Evolutionary conservation across 2,888 invertebrate species (phyloP).

Genomic region (Gasteruption jaculator): DNA sequence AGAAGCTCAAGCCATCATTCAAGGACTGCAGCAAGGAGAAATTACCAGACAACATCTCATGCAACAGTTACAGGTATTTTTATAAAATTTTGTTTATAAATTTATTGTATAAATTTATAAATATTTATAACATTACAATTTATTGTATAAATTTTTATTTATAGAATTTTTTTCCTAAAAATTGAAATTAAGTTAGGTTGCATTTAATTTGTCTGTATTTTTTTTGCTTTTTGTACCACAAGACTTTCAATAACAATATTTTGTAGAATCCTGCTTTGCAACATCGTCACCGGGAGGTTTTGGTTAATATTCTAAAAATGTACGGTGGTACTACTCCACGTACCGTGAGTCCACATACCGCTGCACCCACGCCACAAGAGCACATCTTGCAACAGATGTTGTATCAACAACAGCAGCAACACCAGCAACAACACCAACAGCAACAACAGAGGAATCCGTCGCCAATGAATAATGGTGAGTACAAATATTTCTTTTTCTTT

Average conservation of each 20-base stretch:
- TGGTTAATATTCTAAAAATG: conserved; percentile 64
- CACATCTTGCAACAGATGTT: conserved; percentile 52
- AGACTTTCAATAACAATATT: conserved; percentile 8
- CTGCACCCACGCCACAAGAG: conserved; percentile 46
- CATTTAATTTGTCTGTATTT: too few species aligned
- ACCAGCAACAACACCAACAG: conserved; percentile 42
- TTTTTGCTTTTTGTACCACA: too few species aligned
- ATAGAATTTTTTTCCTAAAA: conserved; percentile 3
- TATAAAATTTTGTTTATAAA: background rate
- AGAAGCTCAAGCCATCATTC: conserved; percentile 73
- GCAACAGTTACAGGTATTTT: conserved; percentile 62
- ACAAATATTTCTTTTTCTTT: background rate
- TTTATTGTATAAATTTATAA: background rate
- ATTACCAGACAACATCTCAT: conserved; percentile 71
- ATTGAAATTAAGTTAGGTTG: background rate
- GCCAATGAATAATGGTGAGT: conserved; percentile 48
- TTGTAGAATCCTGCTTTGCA: conserved; percentile 66
- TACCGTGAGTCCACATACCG: conserved; percentile 49
- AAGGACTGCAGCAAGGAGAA: conserved; percentile 73
- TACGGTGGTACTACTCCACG: conserved; percentile 49
- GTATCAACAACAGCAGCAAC: conserved; percentile 50
- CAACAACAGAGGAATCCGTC: conserved; percentile 49
- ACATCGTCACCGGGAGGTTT: conserved; percentile 68
- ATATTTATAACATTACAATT: conserved; percentile 7
- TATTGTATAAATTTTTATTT: conserved; percentile 6